These are phyloP conservation scores for Ammodytes marinus DNA, from an alignment of 2,113 vertebrate species.

Conservation along the genomic window DNA sequence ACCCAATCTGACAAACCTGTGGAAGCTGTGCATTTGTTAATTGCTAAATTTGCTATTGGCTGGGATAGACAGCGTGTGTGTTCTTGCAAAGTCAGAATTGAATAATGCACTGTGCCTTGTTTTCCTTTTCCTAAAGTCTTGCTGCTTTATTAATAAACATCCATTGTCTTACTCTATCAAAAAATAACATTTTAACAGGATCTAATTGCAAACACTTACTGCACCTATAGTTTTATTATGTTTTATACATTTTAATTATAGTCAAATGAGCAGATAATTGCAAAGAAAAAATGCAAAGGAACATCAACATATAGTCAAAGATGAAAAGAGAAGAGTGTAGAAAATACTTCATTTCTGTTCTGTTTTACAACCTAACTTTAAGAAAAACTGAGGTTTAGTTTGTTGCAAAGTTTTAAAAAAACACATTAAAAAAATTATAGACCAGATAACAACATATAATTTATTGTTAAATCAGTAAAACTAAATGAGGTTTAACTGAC, in stretches of 20 bases:
- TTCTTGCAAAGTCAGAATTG: background rate
- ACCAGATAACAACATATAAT: background rate
- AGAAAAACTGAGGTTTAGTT: background rate
- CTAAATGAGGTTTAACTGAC: background rate
- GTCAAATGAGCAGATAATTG: background rate
- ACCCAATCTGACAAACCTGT: background rate
- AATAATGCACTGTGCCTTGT: background rate
- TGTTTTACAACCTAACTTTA: background rate
- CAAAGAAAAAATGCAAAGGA: background rate
- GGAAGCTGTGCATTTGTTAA: background rate
- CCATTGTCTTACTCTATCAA: background rate
- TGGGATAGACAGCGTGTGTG: background rate
- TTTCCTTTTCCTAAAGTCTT: background rate
- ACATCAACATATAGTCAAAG: background rate
- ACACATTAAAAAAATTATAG: background rate
- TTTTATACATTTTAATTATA: background rate
- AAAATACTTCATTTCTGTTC: background rate
- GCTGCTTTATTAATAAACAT: background rate
- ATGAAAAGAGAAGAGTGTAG: background rate
- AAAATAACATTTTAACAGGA: background rate
- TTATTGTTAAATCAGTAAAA: slow-evolving; percentile 13
- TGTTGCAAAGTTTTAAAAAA: background rate
- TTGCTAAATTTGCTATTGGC: background rate
- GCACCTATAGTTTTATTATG: background rate
- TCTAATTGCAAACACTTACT: background rate